phyloP scores from a whole-genome alignment of 2,888 invertebrate genomes.

The Andrena bucephala region DNA sequence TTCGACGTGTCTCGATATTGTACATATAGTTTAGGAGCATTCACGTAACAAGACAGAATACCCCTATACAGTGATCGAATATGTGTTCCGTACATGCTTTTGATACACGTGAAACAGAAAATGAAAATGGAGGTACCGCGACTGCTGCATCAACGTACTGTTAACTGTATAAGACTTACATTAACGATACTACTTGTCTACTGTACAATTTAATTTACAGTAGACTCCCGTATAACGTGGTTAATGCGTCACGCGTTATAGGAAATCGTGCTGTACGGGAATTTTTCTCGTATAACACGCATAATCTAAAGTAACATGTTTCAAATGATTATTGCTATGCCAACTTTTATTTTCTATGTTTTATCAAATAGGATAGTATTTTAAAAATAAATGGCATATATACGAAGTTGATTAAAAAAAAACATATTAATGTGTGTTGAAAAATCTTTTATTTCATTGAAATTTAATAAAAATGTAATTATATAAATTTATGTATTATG shows the following conservation, averaged over 20 bases:
- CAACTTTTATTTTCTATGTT: slow-evolving; percentile 12
- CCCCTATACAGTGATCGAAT: slow-evolving; percentile 35
- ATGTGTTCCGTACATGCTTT: slow-evolving; percentile 57
- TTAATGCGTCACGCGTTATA: background rate
- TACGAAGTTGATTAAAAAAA: too few relatives aligned
- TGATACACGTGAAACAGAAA: slow-evolving; percentile 28
- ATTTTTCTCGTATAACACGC: background rate
- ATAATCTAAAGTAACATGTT: background rate
- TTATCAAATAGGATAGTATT: background rate
- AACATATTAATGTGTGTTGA: too few relatives aligned
- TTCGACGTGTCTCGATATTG: slow-evolving; percentile 15
- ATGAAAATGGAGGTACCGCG: slow-evolving; percentile 8
- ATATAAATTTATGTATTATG: too few relatives aligned
- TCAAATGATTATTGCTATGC: background rate
- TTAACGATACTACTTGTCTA: slow-evolving; percentile 42
- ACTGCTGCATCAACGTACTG: slow-evolving; percentile 31
- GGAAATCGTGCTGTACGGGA: slow-evolving; percentile 8
- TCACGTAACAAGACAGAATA: slow-evolving; percentile 24
- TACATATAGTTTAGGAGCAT: slow-evolving; percentile 19
- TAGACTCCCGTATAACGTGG: background rate
- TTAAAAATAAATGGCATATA: too few relatives aligned
- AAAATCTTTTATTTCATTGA: too few relatives aligned
- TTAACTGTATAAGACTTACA: slow-evolving; percentile 39
- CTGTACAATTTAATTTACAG: slow-evolving; percentile 51
- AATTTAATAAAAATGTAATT: too few relatives aligned